Base-by-base conservation (phyloP, 2,888 invertebrate species). In the Thecophora atra region DNA sequence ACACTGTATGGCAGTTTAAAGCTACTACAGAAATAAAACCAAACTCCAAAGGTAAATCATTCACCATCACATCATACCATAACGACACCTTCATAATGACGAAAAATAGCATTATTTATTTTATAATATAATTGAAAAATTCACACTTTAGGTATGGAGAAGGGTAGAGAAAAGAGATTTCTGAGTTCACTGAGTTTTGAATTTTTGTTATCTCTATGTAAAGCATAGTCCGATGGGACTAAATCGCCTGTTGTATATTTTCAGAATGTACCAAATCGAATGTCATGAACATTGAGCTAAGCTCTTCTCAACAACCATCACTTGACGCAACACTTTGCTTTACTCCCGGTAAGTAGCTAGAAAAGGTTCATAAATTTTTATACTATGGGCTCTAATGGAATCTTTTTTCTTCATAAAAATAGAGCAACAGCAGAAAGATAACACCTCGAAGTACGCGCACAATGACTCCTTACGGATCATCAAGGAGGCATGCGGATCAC, bases 201-300 rank as follows among this genome's bases (percentile, higher is more conserved):
- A n/a, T n/a, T n/a, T n/a, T 8, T 8, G 44, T 3, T 54, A 19
- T 66, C 24, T 37, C 37, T 11, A 6, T 37, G 11, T 11, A 37
- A 8, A 37, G 37, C 11, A 37, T 37, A 28, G 19, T 30, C 19
- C 51, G 52, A 65, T 62, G 52, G 62, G 17, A 58, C 37, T 37
- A 37, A 37, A 37, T 11, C 65, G 7, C 11, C 47, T 15, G 2
- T 30, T 30, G 15, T 47, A n/a, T 72, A n/a, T 51, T 74, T 75
- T 54, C 71, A 86, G 86, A 86, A 77, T 77, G 85, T 54, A 84
- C 85, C 58, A 82, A 83, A 71, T 85, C 86, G 2, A 86, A 86
- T 80, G 82, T 86, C 1, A 85, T 85, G 85, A 86, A 81, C 63
- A 86, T 86, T 70, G 83, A 85, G n/a, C 74, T 86, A 13, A 84